Evolutionary conservation across 2,888 invertebrate species (phyloP).

Genomic region (Pasiphila rectangulata): DNA sequence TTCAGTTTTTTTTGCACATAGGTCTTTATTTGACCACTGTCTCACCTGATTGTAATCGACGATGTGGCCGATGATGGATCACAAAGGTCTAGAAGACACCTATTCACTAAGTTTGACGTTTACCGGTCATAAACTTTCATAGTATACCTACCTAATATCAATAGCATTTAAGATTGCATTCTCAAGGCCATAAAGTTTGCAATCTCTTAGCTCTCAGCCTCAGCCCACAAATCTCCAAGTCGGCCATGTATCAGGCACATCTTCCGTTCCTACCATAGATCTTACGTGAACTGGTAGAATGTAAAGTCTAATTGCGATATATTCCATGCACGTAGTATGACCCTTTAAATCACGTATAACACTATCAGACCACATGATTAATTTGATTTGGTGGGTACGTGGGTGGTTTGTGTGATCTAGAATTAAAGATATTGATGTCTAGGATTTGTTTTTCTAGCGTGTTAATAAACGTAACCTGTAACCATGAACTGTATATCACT

Average conservation of each 20-base stretch:
- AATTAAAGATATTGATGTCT: slow-evolving; percentile 32
- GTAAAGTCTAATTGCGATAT: slow-evolving; percentile 41
- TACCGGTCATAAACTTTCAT: no score
- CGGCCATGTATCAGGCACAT: slow-evolving; percentile 18
- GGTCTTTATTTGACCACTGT: no score
- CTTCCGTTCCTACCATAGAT: slow-evolving; percentile 22
- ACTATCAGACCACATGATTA: slow-evolving; percentile 62
- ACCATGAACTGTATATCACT: no score
- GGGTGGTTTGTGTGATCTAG: slow-evolving; percentile 26
- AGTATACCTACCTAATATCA: no score
- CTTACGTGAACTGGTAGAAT: slow-evolving; percentile 22
- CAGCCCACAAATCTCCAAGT: slow-evolving; percentile 16
- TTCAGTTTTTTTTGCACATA: no score
- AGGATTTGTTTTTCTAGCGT: no score
- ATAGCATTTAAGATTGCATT: no score
- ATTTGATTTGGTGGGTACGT: slow-evolving; percentile 52
- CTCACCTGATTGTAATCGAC: no score
- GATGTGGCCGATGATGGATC: no score
- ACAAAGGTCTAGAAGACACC: no score
- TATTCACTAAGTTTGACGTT: no score
- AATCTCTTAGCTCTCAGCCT: slow-evolving; percentile 8
- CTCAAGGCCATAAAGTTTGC: background rate
- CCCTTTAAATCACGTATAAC: slow-evolving; percentile 61
- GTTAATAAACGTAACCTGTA: no score
- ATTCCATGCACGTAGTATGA: slow-evolving; percentile 50